Base-by-base conservation (phyloP, 2,113 vertebrate genomes). In the Sorex fumeus region DNA sequence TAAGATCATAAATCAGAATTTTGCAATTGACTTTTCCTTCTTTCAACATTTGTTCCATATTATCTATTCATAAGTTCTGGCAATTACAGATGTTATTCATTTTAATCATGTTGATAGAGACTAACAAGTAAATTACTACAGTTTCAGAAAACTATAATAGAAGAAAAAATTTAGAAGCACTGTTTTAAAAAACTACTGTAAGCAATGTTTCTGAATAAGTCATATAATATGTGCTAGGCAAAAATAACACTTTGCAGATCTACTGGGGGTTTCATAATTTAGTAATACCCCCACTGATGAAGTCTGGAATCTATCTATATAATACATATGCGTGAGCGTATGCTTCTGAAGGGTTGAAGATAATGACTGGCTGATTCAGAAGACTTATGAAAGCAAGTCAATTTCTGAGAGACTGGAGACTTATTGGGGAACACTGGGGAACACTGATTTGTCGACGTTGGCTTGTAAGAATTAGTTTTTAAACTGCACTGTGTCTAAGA, bases 251-350 rank as follows among this genome's bases (percentile, higher is more conserved):
- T 70, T 25, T 40, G 34, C 11, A 34, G 15, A 28, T 19, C 6
- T 13, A 10, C 1, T 3, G 8, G 11, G 11, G 13, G 13, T 0
- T 81, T 18, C 10, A 28, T 28, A 47, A 47, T 8, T 70, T 32
- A 47, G 40, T 19, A 6, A 71, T 40, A 40, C 40, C 2, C 6
- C 30, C 0, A 23, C 23, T 57, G 6, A 6, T 18, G 6, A 8
- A 21, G 5, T 66, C 21, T 75, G 32, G 69, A 62, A 36, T 50
- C 5, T 16, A 2, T 18, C 4, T 10, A 28, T 4, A 64, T 36
- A 3, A 6, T 0, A 1, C 43, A n/a, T 5, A 3, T 30, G 19
- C 19, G 40, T 40, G 15, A 70, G 4, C 25, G 11, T 5, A 25
- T 36, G 15, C 0, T 84, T 84, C 69, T 78, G 27, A 27, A 50